Percentiles rank a stretch among this genome's conserved stretches.
Evolutionary conservation across 2,888 invertebrate species (phyloP).

Genomic region (Pasiphila rectangulata): DNA sequence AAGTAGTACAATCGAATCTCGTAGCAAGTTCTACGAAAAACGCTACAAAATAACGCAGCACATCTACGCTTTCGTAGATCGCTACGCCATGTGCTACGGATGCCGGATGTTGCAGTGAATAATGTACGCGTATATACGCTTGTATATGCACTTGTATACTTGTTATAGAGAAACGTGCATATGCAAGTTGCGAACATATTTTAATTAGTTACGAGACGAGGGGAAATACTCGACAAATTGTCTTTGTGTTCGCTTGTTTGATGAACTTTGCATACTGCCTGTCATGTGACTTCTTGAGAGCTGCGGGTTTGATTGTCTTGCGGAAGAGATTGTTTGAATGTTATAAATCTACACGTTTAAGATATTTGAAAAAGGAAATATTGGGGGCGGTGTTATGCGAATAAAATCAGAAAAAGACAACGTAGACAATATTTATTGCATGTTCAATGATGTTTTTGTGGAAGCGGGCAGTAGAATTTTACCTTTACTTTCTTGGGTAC

Average conservation of each 20-base stretch:
- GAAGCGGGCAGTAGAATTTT: no score
- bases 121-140: slow-evolving; percentile 6
- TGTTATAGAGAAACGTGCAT: neutral
- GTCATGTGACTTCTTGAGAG: neutral
- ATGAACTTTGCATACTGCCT: neutral
- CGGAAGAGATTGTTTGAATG: no score
- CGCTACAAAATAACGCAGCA: slow-evolving; percentile 30
- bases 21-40: slow-evolving; percentile 12
- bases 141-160: neutral
- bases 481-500: no score
- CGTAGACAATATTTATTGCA: no score
- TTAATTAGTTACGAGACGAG: slow-evolving; percentile 16
- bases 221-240: slow-evolving; percentile 14
- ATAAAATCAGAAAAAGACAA: no score
- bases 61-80: slow-evolving; percentile 45
- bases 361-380: no score
- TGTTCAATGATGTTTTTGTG: no score
- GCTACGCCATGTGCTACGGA: slow-evolving; percentile 47
- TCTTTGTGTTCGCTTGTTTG: slow-evolving; percentile 8
- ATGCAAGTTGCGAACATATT: slow-evolving; percentile 16
- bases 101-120: slow-evolving; percentile 43
- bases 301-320: no score
- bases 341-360: no score
- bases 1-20: no score
- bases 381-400: no score